Percentiles rank a stretch among this genome's conserved stretches.
These are phyloP conservation scores for Myotis yumanensis DNA, from an alignment of 2,113 vertebrate species.

Conservation along the genomic window DNA sequence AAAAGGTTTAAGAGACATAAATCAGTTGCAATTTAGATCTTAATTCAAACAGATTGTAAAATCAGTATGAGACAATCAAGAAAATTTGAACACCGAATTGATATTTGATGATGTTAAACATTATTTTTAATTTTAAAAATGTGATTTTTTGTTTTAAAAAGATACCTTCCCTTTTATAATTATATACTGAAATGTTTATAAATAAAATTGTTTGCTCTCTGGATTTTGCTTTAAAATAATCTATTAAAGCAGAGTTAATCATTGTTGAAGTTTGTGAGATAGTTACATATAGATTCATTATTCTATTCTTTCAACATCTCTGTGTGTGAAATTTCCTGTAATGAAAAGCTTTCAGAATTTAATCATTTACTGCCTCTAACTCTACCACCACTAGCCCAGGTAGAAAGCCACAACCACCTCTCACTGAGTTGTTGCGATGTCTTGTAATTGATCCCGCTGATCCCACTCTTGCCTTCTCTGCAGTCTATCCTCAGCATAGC, in stretches of 20 bases:
- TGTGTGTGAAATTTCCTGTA: background rate
- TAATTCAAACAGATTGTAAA: background rate
- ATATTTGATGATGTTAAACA: background rate
- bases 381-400: background rate
- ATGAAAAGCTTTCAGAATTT: background rate
- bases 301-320: background rate
- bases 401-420: background rate
- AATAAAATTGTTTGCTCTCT: background rate
- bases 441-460: background rate
- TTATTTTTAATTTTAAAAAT: background rate
- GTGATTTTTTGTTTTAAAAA: background rate
- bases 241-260: background rate
- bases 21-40: background rate
- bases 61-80: background rate
- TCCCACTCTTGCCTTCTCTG: background rate
- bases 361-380: background rate
- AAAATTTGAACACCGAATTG: background rate
- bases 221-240: conserved; percentile 1
- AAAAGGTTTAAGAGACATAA: background rate
- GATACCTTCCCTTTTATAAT: background rate
- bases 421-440: background rate
- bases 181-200: background rate
- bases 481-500: background rate
- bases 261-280: background rate
- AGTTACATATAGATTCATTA: background rate